A percentile compares a stretch with the other conserved stretches of the same genome.
Conservation (phyloP, 2,113 vertebrate species). For the Corythoichthys intestinalis region DNA sequence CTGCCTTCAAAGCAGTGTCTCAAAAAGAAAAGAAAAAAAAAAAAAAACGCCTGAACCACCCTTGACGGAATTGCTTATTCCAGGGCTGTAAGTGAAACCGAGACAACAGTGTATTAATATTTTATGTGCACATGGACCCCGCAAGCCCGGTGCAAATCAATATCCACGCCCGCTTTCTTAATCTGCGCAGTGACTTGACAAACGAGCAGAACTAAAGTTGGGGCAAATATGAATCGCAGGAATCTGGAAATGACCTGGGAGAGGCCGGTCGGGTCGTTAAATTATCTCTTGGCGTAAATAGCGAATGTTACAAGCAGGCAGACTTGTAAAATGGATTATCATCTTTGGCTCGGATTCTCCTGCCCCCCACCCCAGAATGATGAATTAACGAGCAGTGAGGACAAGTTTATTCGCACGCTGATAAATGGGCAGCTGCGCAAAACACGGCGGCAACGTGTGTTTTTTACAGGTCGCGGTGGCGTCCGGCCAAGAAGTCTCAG, state of each 20-base stretch:
- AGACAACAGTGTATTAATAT: constrained; percentile 20
- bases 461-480: not conserved
- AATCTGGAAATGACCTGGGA: constrained; percentile 3
- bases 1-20: constrained; percentile 39
- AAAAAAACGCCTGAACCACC: constrained; percentile 25
- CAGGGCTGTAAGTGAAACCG: constrained; percentile 16
- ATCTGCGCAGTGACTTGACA: constrained; percentile 27
- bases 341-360: constrained; percentile 13
- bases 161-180: constrained; percentile 23
- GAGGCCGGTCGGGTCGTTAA: constrained; percentile 21
- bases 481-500: not conserved
- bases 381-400: constrained; percentile 10
- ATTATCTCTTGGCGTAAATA: constrained; percentile 20
- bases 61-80: constrained; percentile 30
- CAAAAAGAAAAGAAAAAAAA: constrained; percentile 16
- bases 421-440: constrained; percentile 11
- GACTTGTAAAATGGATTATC: constrained; percentile 27
- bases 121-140: constrained; percentile 5
- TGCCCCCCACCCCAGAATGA: constrained; percentile 5
- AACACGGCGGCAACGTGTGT: not conserved
- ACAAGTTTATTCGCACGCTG: constrained; percentile 11
- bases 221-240: constrained; percentile 12
- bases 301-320: constrained; percentile 15
- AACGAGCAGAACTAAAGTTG: constrained; percentile 12
- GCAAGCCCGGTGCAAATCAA: constrained; percentile 23